phyloP scores from a whole-genome alignment of 2,888 invertebrate species.

The Meliscaeva auricollis region DNA sequence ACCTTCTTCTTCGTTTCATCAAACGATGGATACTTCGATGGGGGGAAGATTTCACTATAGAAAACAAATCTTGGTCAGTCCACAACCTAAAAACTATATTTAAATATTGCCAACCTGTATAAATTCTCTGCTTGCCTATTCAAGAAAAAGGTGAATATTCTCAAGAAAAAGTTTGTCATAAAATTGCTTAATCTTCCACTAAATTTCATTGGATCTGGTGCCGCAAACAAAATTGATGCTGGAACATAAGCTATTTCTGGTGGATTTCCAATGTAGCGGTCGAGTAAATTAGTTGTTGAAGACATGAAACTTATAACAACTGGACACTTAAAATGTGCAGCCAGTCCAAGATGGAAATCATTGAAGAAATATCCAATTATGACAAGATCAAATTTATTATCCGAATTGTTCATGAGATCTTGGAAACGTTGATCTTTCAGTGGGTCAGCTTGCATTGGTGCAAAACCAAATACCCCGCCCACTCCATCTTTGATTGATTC shows the following conservation, averaged over 20 bases:
- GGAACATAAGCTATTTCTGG: constrained; percentile 46
- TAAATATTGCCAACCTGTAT: constrained; percentile 32
- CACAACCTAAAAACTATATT: too few relatives aligned
- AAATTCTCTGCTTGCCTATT: neutral
- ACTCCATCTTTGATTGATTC: neutral
- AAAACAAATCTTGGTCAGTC: neutral
- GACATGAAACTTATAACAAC: constrained; percentile 60
- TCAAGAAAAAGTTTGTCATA: neutral
- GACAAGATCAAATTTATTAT: constrained; percentile 76
- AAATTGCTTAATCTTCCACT: constrained; percentile 77
- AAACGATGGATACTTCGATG: constrained; percentile 78
- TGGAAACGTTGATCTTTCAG: constrained; percentile 58
- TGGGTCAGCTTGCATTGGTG: neutral
- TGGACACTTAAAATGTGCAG: constrained; percentile 77
- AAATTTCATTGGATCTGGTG: constrained; percentile 77
- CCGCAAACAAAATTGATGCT: neutral
- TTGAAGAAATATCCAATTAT: constrained; percentile 76
- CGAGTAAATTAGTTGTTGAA: neutral
- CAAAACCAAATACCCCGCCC: neutral
- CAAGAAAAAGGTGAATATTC: neutral
- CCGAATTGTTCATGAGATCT: constrained; percentile 64
- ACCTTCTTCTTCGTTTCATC: constrained; percentile 80
- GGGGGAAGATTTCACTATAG: constrained; percentile 78
- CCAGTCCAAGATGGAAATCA: constrained; percentile 77
- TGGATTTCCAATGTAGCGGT: constrained; percentile 45